Conservation (phyloP, 2,113 vertebrate species). For the Trogon melanurus region DNA sequence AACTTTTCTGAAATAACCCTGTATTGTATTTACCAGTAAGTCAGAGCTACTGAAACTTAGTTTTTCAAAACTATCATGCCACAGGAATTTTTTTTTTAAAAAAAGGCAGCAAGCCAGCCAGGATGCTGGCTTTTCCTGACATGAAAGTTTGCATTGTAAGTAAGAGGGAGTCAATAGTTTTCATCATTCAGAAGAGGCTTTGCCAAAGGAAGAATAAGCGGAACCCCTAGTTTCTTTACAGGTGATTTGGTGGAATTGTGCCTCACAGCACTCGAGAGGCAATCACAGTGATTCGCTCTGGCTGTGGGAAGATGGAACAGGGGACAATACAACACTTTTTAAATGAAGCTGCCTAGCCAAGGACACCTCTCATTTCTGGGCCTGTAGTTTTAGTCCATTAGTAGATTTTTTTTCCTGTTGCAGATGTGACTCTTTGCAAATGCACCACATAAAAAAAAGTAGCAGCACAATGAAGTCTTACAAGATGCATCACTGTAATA, state of each 20-base stretch:
- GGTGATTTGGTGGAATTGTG: neutral
- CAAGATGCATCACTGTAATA: neutral
- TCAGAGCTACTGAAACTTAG: neutral
- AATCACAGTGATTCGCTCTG: neutral
- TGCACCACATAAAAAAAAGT: neutral
- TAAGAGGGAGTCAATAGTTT: neutral
- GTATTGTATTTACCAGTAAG: neutral
- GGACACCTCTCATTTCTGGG: neutral
- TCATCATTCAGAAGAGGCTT: neutral
- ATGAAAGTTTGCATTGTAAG: neutral
- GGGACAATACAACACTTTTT: neutral
- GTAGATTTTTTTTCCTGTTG: neutral
- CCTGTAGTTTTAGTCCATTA: neutral
- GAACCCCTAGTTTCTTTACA: neutral
- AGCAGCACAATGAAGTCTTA: neutral
- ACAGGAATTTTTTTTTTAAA: neutral
- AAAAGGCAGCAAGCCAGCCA: neutral
- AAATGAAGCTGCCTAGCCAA: neutral
- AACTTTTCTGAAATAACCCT: neutral
- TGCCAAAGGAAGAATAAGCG: neutral
- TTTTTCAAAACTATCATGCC: neutral
- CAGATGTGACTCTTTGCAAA: neutral
- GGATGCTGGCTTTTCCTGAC: neutral
- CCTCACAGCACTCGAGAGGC: neutral
- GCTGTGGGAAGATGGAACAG: neutral